Evolutionary conservation across 2,797 vertebrate species (phyloP), one percentile per base, ranked within the genome.

Genomic region (Dendrocincla fuliginosa): DNA sequence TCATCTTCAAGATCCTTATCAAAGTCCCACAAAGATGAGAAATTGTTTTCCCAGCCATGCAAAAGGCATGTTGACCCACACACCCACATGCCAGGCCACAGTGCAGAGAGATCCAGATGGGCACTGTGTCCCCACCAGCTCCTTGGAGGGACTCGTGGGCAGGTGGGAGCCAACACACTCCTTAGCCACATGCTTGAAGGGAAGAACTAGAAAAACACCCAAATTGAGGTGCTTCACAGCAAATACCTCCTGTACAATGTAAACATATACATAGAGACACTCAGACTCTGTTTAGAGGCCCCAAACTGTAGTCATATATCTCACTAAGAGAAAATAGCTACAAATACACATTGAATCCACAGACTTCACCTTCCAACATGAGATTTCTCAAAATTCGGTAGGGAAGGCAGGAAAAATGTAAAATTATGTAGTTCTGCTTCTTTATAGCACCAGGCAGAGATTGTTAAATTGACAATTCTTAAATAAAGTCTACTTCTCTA

Each of bases 31-130:
- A 64, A 7, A 60, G 23, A 47, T 3, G 50, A 84, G n/a, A 30
- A 11, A 7, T 3, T 32, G 2, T 6, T 78, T 88, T 33, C 69
- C 30, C 47, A 79, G 35, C 32, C 2, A 0, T 63, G 75, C 60
- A 75, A 39, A 82, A 76, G 50, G 13, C 19, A 11, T 1, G 11
- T 39, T 0, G 0, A 52, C 41, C 11, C 0, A 0, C 33, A 63
- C 11, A 32, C 22, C 47, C 35, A 59, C 25, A 3, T 24, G 24
- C 49, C 32, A 46, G 14, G 25, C 37, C 5, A 1, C 60, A 52
- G 25, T 37, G 63, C 17, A 52, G 79, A 47, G 56, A 64, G 3
- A 7, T 70, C 56, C 0, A 2, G 24, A 33, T 42, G 37, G 37
- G 83, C 15, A 3, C 13, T 41, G 28, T 30, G 41, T 91, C 64